Evolutionary conservation across 2,113 vertebrate genomes (phyloP).

Genomic region (Oenanthe oenanthe): DNA sequence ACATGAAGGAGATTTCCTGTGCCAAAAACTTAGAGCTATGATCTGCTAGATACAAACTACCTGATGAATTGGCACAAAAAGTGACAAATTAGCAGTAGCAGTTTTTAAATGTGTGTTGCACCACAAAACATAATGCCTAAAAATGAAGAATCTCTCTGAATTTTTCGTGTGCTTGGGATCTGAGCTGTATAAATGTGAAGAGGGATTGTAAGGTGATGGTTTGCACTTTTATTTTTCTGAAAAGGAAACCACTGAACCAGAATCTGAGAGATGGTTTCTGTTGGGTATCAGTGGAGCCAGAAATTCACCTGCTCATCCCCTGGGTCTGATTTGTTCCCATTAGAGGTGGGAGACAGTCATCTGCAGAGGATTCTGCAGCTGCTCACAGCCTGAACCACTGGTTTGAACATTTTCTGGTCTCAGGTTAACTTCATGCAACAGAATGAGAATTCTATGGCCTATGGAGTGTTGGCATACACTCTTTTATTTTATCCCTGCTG

Average conservation of each 20-base stretch:
- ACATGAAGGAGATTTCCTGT: neutral
- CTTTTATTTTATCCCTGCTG: neutral
- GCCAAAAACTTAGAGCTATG: neutral
- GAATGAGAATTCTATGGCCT: neutral
- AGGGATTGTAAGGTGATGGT: neutral
- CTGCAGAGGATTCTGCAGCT: neutral
- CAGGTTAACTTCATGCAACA: neutral
- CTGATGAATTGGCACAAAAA: neutral
- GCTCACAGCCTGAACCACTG: neutral
- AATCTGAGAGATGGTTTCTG: neutral
- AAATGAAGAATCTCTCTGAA: neutral
- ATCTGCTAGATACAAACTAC: neutral
- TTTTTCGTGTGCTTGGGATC: neutral
- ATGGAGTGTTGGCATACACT: neutral
- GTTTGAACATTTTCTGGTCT: neutral
- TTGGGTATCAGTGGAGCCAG: neutral
- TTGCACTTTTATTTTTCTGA: neutral
- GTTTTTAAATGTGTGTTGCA: neutral
- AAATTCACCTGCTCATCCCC: neutral
- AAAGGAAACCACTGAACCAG: neutral
- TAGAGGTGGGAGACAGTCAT: neutral
- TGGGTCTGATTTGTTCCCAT: neutral
- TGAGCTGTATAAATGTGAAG: neutral
- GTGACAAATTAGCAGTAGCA: neutral
- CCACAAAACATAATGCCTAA: neutral